Base-by-base conservation (phyloP, 2,797 vertebrate genomes). In the Euthynnus affinis region DNA sequence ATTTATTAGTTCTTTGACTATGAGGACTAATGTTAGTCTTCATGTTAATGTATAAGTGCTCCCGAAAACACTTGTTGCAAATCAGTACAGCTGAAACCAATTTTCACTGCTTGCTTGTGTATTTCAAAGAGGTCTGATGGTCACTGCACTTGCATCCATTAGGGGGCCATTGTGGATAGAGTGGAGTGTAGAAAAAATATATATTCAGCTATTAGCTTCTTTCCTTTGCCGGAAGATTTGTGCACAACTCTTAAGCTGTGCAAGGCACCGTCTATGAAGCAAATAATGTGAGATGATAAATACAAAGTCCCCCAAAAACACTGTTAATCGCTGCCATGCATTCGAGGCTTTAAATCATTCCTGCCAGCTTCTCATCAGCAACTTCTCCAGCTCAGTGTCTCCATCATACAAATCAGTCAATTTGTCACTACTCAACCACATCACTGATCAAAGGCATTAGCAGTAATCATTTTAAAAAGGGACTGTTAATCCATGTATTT, bases 341-440 rank as follows among this genome's bases (percentile, higher is more conserved):
- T 74, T 71, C 15, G 10, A 61, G 29, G 52, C 66, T 82, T 42
- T 62, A 63, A 66, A 75, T 75, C 57, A 70, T 65, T 78, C 29
- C 34, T 73, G 64, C 37, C 66, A 76, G 52, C 51, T 74, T 82
- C 59, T 83, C 84, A 83, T 86, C 79, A 62, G 68, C 70, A 81
- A 81, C 74, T 75, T 84, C 64, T 69, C 56, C 63, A 65, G 22
- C 34, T 40, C 52, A 25, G 46, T 13, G 17, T 87, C 66, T 73
- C 81, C 74, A 56, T 84, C 72, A 58, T 6, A 76, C 52, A 49
- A 74, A 78, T 76, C 71, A 75, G 71, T 83, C 84, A 80, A 62
- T 84, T 80, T 87, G 71, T 81, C 81, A 76, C 61, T 12, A 71
- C 67, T 84, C 60, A 88, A 59, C 58, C 81, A 79, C 46, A 52